phyloP scores from a whole-genome alignment of 2,797 vertebrate species.

The Melanotaenia parkinsoni region DNA sequence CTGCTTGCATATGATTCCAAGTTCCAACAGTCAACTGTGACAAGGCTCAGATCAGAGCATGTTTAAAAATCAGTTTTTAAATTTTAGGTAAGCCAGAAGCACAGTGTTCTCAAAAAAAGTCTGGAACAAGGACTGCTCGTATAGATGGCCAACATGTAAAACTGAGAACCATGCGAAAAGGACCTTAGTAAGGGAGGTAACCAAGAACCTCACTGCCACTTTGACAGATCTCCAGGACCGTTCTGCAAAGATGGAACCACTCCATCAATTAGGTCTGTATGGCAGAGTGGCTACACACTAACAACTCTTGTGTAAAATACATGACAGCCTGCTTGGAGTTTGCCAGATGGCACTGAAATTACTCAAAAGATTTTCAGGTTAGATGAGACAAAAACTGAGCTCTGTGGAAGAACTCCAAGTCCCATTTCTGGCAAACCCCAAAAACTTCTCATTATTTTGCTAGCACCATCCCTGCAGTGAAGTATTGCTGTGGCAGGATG shows the following conservation, averaged over 20 bases:
- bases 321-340: not conserved
- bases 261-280: conserved; percentile 5
- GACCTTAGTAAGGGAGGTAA: conserved; percentile 1
- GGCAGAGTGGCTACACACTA: not conserved
- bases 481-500: not conserved
- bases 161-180: not conserved
- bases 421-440: not conserved
- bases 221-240: not conserved
- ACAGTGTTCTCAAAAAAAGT: not conserved
- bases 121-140: not conserved
- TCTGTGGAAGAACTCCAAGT: not conserved
- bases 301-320: conserved; percentile 1
- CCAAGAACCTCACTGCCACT: not conserved
- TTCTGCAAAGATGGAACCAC: conserved; percentile 4
- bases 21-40: not conserved
- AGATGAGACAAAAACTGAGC: not conserved
- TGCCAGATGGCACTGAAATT: conserved; percentile 13
- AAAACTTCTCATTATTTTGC: conserved; percentile 1
- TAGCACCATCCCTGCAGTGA: not conserved
- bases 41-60: not conserved
- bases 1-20: not conserved
- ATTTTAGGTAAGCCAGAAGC: not conserved
- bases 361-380: not conserved
- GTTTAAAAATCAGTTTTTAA: not conserved
- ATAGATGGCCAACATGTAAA: not conserved